Percentiles rank a stretch among this genome's conserved stretches.
Conservation (phyloP, 2,113 vertebrate species). For the Taurulus bubalis region DNA sequence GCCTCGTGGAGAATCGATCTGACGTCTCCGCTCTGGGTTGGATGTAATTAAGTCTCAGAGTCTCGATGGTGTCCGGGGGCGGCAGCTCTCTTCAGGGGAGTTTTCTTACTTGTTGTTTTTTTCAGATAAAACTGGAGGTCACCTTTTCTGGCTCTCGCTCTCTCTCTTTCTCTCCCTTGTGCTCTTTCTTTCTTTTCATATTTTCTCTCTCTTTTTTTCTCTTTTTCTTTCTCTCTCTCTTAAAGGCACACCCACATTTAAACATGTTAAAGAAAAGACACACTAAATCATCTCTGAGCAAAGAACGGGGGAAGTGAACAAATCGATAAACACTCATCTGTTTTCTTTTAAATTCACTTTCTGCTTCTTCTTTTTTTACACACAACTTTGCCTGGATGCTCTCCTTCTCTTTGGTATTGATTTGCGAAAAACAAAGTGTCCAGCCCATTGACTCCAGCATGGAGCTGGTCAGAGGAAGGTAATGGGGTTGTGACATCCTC, state of each 20-base stretch:
- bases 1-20: conserved; percentile 38
- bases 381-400: background rate
- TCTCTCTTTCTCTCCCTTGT: too few species aligned
- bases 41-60: conserved; percentile 66
- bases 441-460: conserved; percentile 54
- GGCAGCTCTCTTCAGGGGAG: background rate
- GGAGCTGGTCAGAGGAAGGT: conserved; percentile 45
- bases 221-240: background rate
- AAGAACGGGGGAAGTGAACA: conserved; percentile 44
- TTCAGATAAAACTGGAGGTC: conserved; percentile 29
- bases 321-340: conserved; percentile 61
- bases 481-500: conserved; percentile 58
- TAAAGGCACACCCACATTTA: conserved; percentile 1
- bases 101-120: background rate
- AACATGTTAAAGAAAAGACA: conserved; percentile 49
- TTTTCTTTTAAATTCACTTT: conserved; percentile 46
- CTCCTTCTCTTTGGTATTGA: background rate
- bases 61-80: too few species aligned
- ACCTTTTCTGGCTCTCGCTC: too few species aligned
- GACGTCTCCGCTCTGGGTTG: conserved; percentile 37
- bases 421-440: too few species aligned
- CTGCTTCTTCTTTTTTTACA: conserved; percentile 12
- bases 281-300: conserved; percentile 52
- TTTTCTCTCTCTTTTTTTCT: too few species aligned
- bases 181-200: too few species aligned